Percentiles rank a stretch among this genome's conserved stretches.
These are phyloP conservation scores for Clinocottus analis DNA, from an alignment of 2,113 vertebrate genomes.

Conservation along the genomic window DNA sequence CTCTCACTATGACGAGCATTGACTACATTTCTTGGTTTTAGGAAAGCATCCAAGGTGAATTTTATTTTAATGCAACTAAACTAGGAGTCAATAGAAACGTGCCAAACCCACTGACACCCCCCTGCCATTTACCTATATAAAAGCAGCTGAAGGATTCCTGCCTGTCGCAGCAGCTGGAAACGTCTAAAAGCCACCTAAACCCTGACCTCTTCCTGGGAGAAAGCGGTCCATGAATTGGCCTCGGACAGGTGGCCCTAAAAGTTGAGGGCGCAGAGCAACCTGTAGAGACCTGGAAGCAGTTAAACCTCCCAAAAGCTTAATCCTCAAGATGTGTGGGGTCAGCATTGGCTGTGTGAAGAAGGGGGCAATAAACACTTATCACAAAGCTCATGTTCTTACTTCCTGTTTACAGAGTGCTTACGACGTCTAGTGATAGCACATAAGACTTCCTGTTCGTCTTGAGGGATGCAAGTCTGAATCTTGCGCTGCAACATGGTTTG, in stretches of 20 bases:
- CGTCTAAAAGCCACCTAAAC: slow-evolving; percentile 33
- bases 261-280: slow-evolving; percentile 56
- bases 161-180: slow-evolving; percentile 49
- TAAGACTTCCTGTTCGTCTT: slow-evolving; percentile 32
- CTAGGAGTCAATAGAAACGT: slow-evolving; percentile 30
- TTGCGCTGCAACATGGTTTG: background rate
- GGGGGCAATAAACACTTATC: slow-evolving; percentile 76
- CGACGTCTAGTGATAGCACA: slow-evolving; percentile 27
- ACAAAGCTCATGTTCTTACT: slow-evolving; percentile 45
- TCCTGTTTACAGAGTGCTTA: slow-evolving; percentile 40
- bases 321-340: slow-evolving; percentile 62
- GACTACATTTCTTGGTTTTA: slow-evolving; percentile 71
- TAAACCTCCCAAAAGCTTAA: slow-evolving; percentile 60
- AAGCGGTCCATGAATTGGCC: slow-evolving; percentile 46
- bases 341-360: slow-evolving; percentile 37
- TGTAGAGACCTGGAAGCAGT: slow-evolving; percentile 71
- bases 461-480: slow-evolving; percentile 20
- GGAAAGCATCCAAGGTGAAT: slow-evolving; percentile 65
- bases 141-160: slow-evolving; percentile 32
- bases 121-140: slow-evolving; percentile 11
- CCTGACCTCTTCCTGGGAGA: slow-evolving; percentile 54
- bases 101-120: slow-evolving; percentile 46
- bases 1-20: slow-evolving; percentile 69
- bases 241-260: slow-evolving; percentile 73
- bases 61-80: slow-evolving; percentile 58